phyloP scores from a whole-genome alignment of 2,888 invertebrate genomes.

The Tridacna crocea region DNA sequence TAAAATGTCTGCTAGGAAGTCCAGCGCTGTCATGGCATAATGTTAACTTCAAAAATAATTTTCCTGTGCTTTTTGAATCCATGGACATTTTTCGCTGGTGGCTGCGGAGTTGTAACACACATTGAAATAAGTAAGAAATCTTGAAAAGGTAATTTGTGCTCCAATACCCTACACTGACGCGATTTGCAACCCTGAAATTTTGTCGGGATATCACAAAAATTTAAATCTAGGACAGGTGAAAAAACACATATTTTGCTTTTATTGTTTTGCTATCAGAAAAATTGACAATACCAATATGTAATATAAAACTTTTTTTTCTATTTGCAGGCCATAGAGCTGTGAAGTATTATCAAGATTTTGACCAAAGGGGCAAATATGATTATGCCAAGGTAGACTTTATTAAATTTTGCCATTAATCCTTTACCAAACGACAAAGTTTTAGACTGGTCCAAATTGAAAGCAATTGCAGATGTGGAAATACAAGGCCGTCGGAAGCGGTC shows the following conservation, averaged over 20 bases:
- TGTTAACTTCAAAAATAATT: neutral
- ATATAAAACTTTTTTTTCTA: neutral
- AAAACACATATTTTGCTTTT: too few relatives aligned
- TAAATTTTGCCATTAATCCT: neutral
- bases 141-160: too few relatives aligned
- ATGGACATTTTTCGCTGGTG: neutral
- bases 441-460: too few relatives aligned
- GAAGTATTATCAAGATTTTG: slow-evolving; percentile 59
- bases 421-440: too few relatives aligned
- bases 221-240: too few relatives aligned
- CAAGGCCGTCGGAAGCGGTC: too few relatives aligned
- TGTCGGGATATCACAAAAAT: too few relatives aligned
- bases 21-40: neutral
- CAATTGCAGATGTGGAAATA: too few relatives aligned
- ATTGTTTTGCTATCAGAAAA: too few relatives aligned
- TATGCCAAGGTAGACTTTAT: slow-evolving; percentile 60
- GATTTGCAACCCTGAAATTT: too few relatives aligned
- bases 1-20: slow-evolving; percentile 6
- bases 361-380: slow-evolving; percentile 47
- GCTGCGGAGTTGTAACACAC: slow-evolving; percentile 73
- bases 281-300: too few relatives aligned
- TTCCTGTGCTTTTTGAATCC: neutral
- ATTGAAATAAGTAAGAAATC: slow-evolving; percentile 72
- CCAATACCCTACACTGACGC: too few relatives aligned
- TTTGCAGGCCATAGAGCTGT: slow-evolving; percentile 71